These are phyloP conservation scores for Lepetodrilus schrolli DNA, from an alignment of 2,888 invertebrate species.

Conservation along the genomic window DNA sequence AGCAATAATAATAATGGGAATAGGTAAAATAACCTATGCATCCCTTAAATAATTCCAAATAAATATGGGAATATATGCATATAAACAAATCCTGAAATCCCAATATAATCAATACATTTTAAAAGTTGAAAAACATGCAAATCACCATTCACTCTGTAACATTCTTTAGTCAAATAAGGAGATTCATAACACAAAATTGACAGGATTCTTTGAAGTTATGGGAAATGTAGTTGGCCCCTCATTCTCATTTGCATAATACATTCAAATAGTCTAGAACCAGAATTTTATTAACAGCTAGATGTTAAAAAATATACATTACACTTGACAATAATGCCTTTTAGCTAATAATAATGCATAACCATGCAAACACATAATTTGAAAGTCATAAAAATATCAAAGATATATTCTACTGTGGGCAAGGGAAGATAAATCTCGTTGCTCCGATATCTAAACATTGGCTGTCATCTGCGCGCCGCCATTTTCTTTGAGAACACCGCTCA, in stretches of 20 bases:
- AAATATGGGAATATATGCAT: no score
- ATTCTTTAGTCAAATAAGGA: no score
- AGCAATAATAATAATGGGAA: no score
- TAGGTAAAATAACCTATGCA: no score
- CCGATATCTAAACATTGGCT: conserved; percentile 37
- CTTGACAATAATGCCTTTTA: background rate
- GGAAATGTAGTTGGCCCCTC: background rate
- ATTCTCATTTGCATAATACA: conserved; percentile 12
- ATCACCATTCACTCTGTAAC: no score
- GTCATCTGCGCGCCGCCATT: conserved; percentile 61
- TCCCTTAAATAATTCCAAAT: no score
- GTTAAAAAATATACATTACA: background rate
- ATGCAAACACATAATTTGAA: background rate
- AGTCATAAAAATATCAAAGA: no score
- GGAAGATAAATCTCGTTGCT: conserved; percentile 32
- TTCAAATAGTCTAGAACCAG: background rate
- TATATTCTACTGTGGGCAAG: no score
- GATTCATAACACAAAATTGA: no score
- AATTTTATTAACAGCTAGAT: background rate
- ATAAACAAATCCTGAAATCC: no score
- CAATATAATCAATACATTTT: no score
- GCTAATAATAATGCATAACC: background rate
- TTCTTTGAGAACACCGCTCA: conserved; percentile 37
- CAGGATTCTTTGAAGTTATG: background rate
- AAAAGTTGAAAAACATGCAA: no score